Base-by-base conservation (phyloP, 2,888 invertebrate species). In the Dioctria rufipes region DNA sequence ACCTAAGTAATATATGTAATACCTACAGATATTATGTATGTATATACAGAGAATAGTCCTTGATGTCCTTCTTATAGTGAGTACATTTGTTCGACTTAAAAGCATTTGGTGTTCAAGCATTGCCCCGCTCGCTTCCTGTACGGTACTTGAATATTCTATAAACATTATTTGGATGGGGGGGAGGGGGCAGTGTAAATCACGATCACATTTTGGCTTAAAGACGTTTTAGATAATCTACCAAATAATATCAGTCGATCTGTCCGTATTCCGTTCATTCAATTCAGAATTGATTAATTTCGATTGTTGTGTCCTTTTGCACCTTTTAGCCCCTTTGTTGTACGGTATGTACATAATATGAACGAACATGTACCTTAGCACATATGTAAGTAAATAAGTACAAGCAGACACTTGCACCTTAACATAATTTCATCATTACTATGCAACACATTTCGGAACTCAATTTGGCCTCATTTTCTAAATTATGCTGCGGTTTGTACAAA, bases 371-470 rank as follows among this genome's bases (percentile, higher is more conserved):
- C 51, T 11, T 49, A 1, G n/a, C 65, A 43, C 37, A 51, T 67
- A 67, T 67, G 13, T 43, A 25, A 25, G 25, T 25, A 25, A 25
- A 25, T 25, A 25, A 25, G 25, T 25, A 25, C 25, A 25, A 25
- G 25, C 25, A 25, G 25, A 0, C 25, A 25, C 25, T 25, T 25
- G 25, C 51, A 69, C 69, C 51, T 69, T 69, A 49, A 69, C 69
- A 69, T 69, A 69, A 69, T 69, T 69, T 11, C 25, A 69, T 51
- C 51, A 69, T 69, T 69, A 69, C 49, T 11, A 69, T 69, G 69
- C 69, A 69, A 4, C 49, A n/a, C 51, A 46, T 69, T 51, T 69
- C 8, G 39, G 69, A 69, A 69, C 39, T 39, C 49, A 69, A 69
- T 69, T 69, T 69, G 39, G 25, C 25, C 25, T 25, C 25, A 25